Conservation (phyloP, 2,113 vertebrate species). For the Clupea harengus region DNA sequence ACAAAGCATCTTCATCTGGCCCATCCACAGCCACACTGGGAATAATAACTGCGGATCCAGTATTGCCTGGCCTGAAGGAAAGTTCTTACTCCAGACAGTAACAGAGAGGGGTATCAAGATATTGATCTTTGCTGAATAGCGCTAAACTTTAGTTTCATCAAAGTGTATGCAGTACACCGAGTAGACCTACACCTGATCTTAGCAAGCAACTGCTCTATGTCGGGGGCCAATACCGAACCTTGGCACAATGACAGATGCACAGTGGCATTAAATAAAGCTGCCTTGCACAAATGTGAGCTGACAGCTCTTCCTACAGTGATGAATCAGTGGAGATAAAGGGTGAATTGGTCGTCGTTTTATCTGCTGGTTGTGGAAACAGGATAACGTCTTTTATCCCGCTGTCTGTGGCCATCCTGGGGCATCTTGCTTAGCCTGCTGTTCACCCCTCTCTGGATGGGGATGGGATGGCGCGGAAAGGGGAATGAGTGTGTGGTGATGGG, state of each 20-base stretch:
- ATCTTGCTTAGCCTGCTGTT: neutral
- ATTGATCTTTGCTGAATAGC: neutral
- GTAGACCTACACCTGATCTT: neutral
- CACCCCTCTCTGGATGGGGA: neutral
- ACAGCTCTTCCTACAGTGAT: constrained; percentile 8
- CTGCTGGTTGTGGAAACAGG: neutral
- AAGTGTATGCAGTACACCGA: neutral
- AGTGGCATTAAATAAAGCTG: neutral
- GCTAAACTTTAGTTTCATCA: neutral
- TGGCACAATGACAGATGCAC: neutral
- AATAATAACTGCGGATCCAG: neutral
- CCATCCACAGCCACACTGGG: neutral
- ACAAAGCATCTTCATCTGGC: neutral
- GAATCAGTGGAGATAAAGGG: neutral
- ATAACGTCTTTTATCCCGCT: neutral
- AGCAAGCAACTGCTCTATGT: neutral
- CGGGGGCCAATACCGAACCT: neutral
- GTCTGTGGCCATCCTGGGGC: neutral
- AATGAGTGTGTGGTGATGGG: neutral
- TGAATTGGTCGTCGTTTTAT: constrained; percentile 8
- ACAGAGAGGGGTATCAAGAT: neutral
- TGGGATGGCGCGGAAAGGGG: neutral
- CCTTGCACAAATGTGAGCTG: constrained; percentile 19
- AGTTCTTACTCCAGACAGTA: neutral
- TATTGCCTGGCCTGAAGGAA: neutral